A percentile compares a stretch with the other conserved stretches of the same genome.
Evolutionary conservation across 2,113 vertebrate genomes (phyloP).

Genomic region (Stictonetta naevosa): DNA sequence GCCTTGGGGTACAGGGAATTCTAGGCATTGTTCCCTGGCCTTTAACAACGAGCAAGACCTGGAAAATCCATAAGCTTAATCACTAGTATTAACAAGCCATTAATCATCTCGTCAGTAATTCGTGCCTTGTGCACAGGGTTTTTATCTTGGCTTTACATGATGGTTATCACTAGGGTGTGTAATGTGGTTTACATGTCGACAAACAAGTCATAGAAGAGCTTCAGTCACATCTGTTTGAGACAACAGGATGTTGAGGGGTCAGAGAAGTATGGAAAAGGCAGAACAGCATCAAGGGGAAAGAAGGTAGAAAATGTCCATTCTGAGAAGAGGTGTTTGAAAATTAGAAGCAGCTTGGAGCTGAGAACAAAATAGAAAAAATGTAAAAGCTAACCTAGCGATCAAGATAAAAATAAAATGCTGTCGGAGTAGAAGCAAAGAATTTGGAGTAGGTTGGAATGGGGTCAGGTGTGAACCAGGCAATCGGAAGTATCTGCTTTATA

Average conservation of each 20-base stretch:
- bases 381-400: not conserved
- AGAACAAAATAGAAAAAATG: not conserved
- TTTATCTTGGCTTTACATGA: rapidly evolving
- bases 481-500: not conserved
- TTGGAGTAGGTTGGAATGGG: not conserved
- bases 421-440: not conserved
- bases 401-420: not conserved
- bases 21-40: not conserved
- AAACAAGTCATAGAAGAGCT: not conserved
- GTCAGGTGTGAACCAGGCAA: not conserved
- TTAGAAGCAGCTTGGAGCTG: not conserved
- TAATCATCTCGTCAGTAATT: not conserved
- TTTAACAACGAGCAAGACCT: not conserved
- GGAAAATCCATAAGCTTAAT: not conserved
- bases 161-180: not conserved
- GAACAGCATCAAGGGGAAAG: not conserved
- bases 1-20: not conserved
- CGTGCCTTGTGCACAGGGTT: not conserved
- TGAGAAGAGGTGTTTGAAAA: not conserved
- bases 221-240: not conserved
- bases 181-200: not conserved
- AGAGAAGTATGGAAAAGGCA: not conserved
- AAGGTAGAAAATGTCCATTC: not conserved
- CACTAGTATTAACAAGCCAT: not conserved
- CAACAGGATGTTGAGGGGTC: not conserved